Percentiles rank a stretch among this genome's conserved stretches.
Conservation (phyloP, 2,113 vertebrate genomes). For the cat (Felis catus) region DNA sequence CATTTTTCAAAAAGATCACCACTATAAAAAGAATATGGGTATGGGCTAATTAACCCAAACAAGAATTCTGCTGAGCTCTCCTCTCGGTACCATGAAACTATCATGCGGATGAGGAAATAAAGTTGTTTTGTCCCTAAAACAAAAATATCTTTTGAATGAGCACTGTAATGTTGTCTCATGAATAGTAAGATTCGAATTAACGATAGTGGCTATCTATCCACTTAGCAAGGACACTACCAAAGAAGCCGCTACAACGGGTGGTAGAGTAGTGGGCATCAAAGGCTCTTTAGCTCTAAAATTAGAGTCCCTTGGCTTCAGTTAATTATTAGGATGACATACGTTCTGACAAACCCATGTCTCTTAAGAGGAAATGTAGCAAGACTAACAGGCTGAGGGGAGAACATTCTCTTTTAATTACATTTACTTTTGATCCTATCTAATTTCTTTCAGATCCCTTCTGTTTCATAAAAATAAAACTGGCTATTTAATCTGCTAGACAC, state of each 20-base stretch:
- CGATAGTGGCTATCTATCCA: neutral
- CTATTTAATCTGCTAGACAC: neutral
- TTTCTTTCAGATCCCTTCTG: neutral
- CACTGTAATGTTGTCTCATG: neutral
- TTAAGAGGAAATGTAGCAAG: neutral
- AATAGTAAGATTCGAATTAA: neutral
- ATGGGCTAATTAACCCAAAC: neutral
- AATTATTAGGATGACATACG: constrained; percentile 55
- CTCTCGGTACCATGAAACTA: neutral
- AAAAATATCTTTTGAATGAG: constrained; percentile 54
- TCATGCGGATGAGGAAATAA: constrained; percentile 5
- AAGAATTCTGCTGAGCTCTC: constrained; percentile 31
- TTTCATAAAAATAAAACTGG: constrained; percentile 41
- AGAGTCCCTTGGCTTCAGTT: constrained; percentile 35
- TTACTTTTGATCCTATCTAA: constrained; percentile 10
- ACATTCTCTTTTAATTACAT: constrained; percentile 52
- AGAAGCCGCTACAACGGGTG: neutral
- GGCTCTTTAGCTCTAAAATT: constrained; percentile 31
- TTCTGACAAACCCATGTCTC: constrained; percentile 49
- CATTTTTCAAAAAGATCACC: constrained; percentile 23
- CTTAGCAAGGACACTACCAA: neutral
- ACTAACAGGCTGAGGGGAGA: neutral
- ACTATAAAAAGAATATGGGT: neutral
- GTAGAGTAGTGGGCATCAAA: constrained; percentile 44
- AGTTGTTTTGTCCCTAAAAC: neutral